Evolutionary conservation across 2,888 invertebrate genomes (phyloP).

Genomic region (Aphrophora alni): DNA sequence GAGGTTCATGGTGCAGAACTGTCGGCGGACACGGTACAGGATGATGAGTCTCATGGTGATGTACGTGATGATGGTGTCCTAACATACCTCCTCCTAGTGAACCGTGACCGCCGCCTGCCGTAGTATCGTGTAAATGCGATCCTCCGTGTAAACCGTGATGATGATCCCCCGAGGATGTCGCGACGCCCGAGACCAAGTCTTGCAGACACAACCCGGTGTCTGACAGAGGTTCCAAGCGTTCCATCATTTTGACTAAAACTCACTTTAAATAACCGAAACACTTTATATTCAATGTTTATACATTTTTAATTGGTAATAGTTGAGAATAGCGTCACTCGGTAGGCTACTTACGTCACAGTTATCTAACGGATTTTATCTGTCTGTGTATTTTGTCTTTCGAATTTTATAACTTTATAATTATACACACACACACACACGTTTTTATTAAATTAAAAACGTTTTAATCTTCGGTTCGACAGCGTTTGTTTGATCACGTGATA

Average conservation of each 20-base stretch:
- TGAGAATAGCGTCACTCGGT: too few species aligned
- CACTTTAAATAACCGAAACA: neutral
- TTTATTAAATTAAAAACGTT: too few species aligned
- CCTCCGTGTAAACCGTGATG: constrained; percentile 60
- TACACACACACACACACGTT: too few species aligned
- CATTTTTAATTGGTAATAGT: neutral
- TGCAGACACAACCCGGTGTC: constrained; percentile 77
- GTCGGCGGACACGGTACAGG: constrained; percentile 69
- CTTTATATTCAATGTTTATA: neutral
- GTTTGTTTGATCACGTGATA: too few species aligned
- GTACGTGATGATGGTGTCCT: constrained; percentile 62
- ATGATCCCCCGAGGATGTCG: constrained; percentile 54
- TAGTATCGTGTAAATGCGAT: constrained; percentile 54
- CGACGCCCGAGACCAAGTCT: constrained; percentile 68
- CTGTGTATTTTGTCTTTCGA: too few species aligned
- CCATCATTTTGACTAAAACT: constrained; percentile 58
- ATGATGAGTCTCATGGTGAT: constrained; percentile 52
- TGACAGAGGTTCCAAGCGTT: constrained; percentile 71
- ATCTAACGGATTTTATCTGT: too few species aligned
- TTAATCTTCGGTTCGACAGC: too few species aligned
- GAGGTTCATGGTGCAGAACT: constrained; percentile 69
- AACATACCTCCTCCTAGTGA: constrained; percentile 48
- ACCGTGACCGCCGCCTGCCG: constrained; percentile 56
- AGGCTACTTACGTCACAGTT: too few species aligned
- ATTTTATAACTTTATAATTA: too few species aligned